Base-by-base conservation (phyloP, 2,113 vertebrate species). In the Solenodon paradoxus region DNA sequence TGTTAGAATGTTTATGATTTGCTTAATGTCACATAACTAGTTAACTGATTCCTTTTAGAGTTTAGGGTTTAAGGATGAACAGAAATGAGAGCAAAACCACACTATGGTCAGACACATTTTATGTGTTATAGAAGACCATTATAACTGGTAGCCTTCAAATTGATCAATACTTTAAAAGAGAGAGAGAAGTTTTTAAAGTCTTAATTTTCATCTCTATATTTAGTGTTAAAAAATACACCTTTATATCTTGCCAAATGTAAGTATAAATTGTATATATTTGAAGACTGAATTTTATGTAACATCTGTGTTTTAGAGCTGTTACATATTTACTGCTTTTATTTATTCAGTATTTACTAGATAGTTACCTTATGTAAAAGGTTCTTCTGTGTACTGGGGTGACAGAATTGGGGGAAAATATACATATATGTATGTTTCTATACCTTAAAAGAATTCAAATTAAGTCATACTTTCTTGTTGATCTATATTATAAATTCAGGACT, bases 231-330 rank as follows among this genome's bases (percentile, higher is more conserved):
- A 74, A 85, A 77, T 49, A 28, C 12, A 72, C 20, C 22, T 9
- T 64, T 63, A 55, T 84, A 78, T n/a, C 13, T 63, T 93, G 53
- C 72, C 45, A 72, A 72, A 72, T 79, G 55, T 79, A 47, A 71
- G 20, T 92, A 35, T 88, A 63, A 77, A 49, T 13, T 94, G 42
- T 64, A 8, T 68, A 61, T 49, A 42, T 72, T 9, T 81, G 61
- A 69, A 63, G 69, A 72, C 28, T 72, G n/a, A 69, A 66, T 80
- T 93, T 89, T 93, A 49, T 75, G 22, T 64, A 47, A 94, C 17
- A 38, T 49, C 71, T 32, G 19, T 83, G 66, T 80, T 93, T 95
- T 93, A 30, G 80, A 81, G 86, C 32, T 80, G 74, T 81, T 85
- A 22, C 47, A 32, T 74, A 81, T 93, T 90, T 84, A 49, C 40